These are phyloP conservation scores for Lepidocyrtinus sp. DNA, from an alignment of 2,888 invertebrate species.

Conservation along the genomic window DNA sequence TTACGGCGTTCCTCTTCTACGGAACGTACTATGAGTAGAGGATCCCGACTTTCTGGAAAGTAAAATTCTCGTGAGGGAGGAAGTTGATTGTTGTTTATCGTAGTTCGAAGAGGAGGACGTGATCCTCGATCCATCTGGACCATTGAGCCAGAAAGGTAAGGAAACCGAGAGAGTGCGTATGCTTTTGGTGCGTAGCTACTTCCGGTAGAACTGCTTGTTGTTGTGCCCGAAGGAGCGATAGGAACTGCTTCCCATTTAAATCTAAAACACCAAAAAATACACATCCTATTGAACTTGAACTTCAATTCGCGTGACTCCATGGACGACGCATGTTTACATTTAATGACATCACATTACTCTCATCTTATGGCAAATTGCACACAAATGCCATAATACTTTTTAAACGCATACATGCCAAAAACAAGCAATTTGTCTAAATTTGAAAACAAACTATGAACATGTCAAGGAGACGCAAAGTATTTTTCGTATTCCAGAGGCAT, in stretches of 20 bases:
- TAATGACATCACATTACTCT: too few relatives aligned
- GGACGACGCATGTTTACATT: not conserved
- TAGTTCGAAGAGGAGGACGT: constrained; percentile 38
- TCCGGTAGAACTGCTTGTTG: constrained; percentile 15
- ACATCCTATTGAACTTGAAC: not conserved
- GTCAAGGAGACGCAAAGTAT: too few relatives aligned
- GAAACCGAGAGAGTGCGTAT: constrained; percentile 41
- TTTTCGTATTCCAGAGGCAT: too few relatives aligned
- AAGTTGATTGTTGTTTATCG: constrained; percentile 49
- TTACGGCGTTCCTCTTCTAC: not conserved
- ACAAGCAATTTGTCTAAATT: too few relatives aligned
- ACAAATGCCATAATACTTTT: too few relatives aligned
- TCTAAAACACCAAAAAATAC: constrained; percentile 29
- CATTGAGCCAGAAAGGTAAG: constrained; percentile 34
- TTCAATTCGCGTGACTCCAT: not conserved
- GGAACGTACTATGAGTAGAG: constrained; percentile 31
- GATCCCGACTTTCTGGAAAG: constrained; percentile 37
- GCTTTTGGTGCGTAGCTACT: constrained; percentile 40
- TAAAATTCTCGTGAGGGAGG: constrained; percentile 32
- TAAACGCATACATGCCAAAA: too few relatives aligned
- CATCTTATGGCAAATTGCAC: too few relatives aligned
- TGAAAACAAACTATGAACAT: too few relatives aligned
- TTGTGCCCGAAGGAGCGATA: constrained; percentile 24
- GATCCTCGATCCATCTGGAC: constrained; percentile 28
- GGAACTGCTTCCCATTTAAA: constrained; percentile 54